Evolutionary conservation across 2,113 vertebrate species (phyloP).

Genomic region (Lanius ludovicianus): DNA sequence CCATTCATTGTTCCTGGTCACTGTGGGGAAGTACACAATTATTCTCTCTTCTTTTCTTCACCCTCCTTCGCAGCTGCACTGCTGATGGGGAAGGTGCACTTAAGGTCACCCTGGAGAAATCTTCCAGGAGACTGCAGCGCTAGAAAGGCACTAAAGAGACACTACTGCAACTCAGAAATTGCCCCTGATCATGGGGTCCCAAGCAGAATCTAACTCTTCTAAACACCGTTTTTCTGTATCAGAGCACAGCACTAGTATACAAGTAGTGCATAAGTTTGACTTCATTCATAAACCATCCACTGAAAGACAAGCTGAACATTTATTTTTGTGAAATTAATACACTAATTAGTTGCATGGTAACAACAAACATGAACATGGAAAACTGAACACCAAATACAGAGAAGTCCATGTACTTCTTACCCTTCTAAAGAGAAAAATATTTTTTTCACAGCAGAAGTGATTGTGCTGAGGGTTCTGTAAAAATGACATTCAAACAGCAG

Average conservation of each 20-base stretch:
- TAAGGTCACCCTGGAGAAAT: constrained; percentile 45
- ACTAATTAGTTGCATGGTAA: not conserved
- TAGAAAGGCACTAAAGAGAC: not conserved
- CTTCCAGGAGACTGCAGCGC: not conserved
- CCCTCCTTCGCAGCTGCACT: constrained; percentile 12
- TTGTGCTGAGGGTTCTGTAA: not conserved
- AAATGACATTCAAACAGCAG: not conserved
- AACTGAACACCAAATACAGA: not conserved
- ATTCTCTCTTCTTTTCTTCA: constrained; percentile 38
- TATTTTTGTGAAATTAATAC: not conserved
- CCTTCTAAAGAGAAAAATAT: not conserved
- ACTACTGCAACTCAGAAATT: not conserved
- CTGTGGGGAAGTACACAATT: constrained; percentile 59
- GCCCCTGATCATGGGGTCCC: not conserved
- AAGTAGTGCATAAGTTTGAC: not conserved
- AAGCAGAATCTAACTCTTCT: not conserved
- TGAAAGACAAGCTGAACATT: not conserved
- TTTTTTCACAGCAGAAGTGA: not conserved
- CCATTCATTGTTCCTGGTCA: constrained; percentile 61
- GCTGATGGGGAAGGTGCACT: constrained; percentile 44
- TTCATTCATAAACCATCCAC: not conserved
- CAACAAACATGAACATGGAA: not conserved
- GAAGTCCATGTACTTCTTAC: not conserved
- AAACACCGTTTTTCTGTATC: not conserved
- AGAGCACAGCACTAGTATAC: not conserved